Evolutionary conservation across 2,888 invertebrate genomes (phyloP), one percentile per base, ranked within the genome.

Genomic region (Taenaris catops): DNA sequence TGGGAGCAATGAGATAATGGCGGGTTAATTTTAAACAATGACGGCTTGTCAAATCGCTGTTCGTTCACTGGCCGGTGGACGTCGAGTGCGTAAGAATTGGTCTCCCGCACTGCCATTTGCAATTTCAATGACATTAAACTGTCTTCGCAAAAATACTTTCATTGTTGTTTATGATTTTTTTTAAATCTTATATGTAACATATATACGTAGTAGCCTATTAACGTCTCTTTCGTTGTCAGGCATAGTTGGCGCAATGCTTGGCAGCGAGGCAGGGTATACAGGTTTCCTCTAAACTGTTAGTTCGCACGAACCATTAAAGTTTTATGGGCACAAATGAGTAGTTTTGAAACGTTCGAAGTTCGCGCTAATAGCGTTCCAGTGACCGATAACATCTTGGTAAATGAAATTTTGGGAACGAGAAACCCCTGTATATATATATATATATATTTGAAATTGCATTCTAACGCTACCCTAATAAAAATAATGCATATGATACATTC

Each of bases 1-100:
- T 73, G 68, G 62, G 61, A 70, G 63, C 71, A 81, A 81, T 75
- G 65, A 73, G 68, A 78, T 80, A 83, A 79, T 80, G 65, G 68
- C 55, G 55, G 58, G 63, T 21, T 58, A 58, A 65, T 63, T 47
- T 58, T 55, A 62, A 63, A 78, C 74, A 75, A 75, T 71, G 64
- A 58, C 55, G 55, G 55, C 57, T 58, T 68, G 69, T 63, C 69
- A 62, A 55, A 60, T 51, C 50, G 53, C 48, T 53, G 47, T 46
- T 53, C 51, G 48, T 46, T 51, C 49, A 44, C 32, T 40, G 52
- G 51, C 45, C 49, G 46, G 36, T 48, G 50, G 51, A 54, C 55
- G 46, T 41, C 35, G 45, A 49, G 47, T 53, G 44, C 31, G 35
- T 29, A 33, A 38, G 46, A 39, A 44, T 41, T 41, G 42, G 33